Evolutionary conservation across 2,797 vertebrate genomes (phyloP).

Genomic region (Malurus leucopterus): DNA sequence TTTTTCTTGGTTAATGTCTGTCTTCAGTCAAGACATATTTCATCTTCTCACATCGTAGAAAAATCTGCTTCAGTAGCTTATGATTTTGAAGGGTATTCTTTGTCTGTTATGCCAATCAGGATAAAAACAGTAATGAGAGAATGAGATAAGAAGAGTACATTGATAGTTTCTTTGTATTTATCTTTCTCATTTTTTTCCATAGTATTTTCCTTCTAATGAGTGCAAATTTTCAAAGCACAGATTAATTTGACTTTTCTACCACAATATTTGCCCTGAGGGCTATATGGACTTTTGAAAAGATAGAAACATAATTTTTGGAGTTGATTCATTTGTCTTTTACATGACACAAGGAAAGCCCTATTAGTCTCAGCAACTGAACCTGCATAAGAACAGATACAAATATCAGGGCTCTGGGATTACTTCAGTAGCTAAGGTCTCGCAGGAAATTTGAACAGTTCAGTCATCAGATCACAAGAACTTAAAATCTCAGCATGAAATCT

Average conservation of each 20-base stretch:
- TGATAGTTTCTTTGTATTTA: background rate
- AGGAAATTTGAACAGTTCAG: background rate
- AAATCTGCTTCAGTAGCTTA: conserved; percentile 1
- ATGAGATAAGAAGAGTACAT: background rate
- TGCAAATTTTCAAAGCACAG: background rate
- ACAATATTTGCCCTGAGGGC: background rate
- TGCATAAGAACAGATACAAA: background rate
- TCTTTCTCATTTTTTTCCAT: background rate
- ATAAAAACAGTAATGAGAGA: background rate
- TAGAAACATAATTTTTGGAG: background rate
- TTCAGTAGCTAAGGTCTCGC: background rate
- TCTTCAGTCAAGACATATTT: background rate
- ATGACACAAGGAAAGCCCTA: background rate
- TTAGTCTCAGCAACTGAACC: background rate
- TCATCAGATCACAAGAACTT: background rate
- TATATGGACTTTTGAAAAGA: background rate
- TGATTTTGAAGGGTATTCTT: background rate
- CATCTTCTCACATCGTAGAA: background rate
- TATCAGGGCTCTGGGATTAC: background rate
- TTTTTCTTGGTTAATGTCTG: background rate
- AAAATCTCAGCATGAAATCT: background rate
- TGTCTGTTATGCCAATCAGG: background rate
- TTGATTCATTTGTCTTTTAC: background rate
- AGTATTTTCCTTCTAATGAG: background rate
- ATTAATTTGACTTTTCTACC: background rate